phyloP scores from a whole-genome alignment of 2,113 vertebrate genomes.

The Hyperopisus bebe region DNA sequence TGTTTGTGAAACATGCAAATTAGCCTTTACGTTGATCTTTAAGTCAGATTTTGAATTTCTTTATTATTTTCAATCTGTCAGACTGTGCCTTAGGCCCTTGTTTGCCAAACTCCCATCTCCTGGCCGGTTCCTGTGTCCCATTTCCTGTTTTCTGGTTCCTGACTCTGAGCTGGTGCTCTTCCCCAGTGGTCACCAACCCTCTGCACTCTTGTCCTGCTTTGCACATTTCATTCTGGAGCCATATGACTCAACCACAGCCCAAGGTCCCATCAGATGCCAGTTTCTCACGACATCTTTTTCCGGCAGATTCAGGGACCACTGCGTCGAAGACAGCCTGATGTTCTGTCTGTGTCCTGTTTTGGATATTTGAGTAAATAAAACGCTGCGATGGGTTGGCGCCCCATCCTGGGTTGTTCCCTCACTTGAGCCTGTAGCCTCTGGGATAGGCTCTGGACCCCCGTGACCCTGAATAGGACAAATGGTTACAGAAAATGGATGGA shows the following conservation, averaged over 20 bases:
- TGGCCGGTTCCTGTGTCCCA: not conserved
- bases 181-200: not conserved
- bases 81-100: not conserved
- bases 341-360: not conserved
- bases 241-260: not conserved
- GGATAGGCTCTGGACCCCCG: not conserved
- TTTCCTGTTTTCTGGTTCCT: not conserved
- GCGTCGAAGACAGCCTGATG: not conserved
- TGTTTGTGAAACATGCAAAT: not conserved
- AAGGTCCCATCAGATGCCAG: not conserved
- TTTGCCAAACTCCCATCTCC: not conserved
- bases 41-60: not conserved
- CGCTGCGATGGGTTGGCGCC: not conserved
- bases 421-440: not conserved
- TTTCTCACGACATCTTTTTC: not conserved
- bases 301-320: not conserved
- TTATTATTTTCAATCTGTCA: not conserved
- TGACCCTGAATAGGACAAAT: not conserved
- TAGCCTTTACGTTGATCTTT: not conserved
- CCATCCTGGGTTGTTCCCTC: not conserved
- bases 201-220: not conserved
- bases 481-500: not conserved
- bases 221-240: not conserved
- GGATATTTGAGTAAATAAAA: not conserved
- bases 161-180: not conserved